A percentile compares a stretch with the other conserved stretches of the same genome.
These are phyloP conservation scores for Calonectris borealis DNA, from an alignment of 2,113 vertebrate genomes.

Conservation along the genomic window DNA sequence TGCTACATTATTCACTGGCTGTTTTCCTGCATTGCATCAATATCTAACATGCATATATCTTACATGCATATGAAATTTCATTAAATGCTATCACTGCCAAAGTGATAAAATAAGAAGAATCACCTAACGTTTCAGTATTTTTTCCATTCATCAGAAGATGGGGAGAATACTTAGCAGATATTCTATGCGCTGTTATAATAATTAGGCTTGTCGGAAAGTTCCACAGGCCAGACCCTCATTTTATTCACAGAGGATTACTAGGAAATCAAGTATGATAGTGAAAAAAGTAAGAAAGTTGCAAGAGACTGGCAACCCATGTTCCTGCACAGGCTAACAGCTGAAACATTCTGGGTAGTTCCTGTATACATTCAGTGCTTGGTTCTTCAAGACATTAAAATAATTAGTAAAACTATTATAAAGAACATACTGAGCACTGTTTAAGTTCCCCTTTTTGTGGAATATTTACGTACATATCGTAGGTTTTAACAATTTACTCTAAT, in stretches of 20 bases:
- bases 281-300: not conserved
- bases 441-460: not conserved
- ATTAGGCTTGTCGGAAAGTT: not conserved
- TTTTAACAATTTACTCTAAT: not conserved
- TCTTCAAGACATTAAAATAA: not conserved
- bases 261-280: not conserved
- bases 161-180: not conserved
- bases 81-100: not conserved
- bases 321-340: not conserved
- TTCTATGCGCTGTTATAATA: not conserved
- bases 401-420: not conserved
- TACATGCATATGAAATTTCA: not conserved
- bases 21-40: not conserved
- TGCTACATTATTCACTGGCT: not conserved
- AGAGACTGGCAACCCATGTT: not conserved
- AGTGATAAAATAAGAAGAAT: not conserved
- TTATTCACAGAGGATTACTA: not conserved
- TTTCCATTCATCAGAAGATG: not conserved
- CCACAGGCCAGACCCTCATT: not conserved
- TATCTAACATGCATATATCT: not conserved
- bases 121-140: not conserved
- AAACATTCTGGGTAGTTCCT: not conserved
- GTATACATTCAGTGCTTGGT: not conserved
- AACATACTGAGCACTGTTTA: not conserved
- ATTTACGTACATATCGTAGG: not conserved